A percentile compares a stretch with the other conserved stretches of the same genome.
These are phyloP conservation scores for Drosophila oshimai DNA, from an alignment of 1,140 invertebrate species.

Conservation along the genomic window DNA sequence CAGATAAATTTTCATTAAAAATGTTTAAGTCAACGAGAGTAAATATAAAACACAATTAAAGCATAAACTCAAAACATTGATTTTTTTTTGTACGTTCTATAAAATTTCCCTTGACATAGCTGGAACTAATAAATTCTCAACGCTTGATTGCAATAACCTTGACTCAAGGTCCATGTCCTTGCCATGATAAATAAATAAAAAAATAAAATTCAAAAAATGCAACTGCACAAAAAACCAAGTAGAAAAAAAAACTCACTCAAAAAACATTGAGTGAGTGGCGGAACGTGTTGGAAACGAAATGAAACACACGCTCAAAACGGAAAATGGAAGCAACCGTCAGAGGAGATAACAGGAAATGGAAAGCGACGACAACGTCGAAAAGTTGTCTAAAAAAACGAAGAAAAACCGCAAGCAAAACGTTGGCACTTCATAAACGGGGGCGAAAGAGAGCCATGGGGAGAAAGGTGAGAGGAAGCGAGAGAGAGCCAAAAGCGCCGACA, in stretches of 20 bases:
- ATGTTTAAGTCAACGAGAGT: too few species aligned
- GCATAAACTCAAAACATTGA: too few species aligned
- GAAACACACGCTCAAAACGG: conserved; percentile 55
- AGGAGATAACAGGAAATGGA: conserved; percentile 59
- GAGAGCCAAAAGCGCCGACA: conserved; percentile 67
- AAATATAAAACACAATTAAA: background rate
- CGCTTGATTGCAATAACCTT: conserved; percentile 17
- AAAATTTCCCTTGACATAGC: background rate
- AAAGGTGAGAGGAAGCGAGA: conserved; percentile 12
- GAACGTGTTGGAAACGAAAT: conserved; percentile 6
- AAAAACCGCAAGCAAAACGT: conserved; percentile 82
- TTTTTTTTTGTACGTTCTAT: background rate
- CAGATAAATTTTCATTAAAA: too few species aligned
- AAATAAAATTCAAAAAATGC: conserved; percentile 1
- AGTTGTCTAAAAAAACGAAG: conserved; percentile 65
- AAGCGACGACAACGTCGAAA: conserved; percentile 79
- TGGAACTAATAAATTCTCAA: background rate
- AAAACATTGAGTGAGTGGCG: background rate
- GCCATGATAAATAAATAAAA: conserved; percentile 28
- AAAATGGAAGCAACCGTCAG: conserved; percentile 4
- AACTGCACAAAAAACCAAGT: conserved; percentile 3
- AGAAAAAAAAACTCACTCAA: conserved; percentile 24
- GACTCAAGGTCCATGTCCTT: conserved; percentile 38
- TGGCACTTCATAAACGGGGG: conserved; percentile 81
- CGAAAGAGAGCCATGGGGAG: background rate